These are phyloP conservation scores for Selenia dentaria DNA, from an alignment of 2,888 invertebrate genomes.

Conservation along the genomic window DNA sequence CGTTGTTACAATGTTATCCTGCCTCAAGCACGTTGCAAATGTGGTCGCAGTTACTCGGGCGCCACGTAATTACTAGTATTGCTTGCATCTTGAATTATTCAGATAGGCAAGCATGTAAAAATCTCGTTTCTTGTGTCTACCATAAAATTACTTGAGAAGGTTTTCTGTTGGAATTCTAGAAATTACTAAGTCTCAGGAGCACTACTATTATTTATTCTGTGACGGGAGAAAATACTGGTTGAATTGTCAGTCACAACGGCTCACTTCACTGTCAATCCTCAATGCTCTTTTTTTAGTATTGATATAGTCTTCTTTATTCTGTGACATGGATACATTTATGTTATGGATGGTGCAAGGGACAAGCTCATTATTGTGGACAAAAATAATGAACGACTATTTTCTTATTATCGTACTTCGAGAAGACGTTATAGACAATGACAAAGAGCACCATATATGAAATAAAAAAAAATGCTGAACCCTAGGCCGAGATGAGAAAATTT, in stretches of 20 bases:
- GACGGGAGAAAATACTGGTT: conserved; percentile 4
- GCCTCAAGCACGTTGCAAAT: neutral
- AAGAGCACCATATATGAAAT: no score
- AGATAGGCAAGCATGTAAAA: neutral
- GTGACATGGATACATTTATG: no score
- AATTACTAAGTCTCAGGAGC: conserved; percentile 1
- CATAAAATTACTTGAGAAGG: neutral
- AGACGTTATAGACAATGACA: no score
- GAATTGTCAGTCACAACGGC: conserved; percentile 9
- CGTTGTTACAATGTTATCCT: neutral
- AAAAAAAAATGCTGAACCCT: no score
- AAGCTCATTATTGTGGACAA: no score
- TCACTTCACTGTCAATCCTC: conserved; percentile 6
- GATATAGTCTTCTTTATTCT: no score
- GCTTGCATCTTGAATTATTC: neutral
- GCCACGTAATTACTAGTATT: neutral
- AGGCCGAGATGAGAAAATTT: no score
- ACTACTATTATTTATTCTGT: no score
- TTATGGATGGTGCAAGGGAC: no score
- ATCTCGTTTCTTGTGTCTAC: neutral
- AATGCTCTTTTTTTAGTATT: neutral
- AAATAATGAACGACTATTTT: no score
- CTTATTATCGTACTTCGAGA: no score
- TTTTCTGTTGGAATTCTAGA: neutral
- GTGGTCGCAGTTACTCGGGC: neutral